phyloP scores from a whole-genome alignment of 2,797 vertebrate species.

The Glyptemys insculpta region DNA sequence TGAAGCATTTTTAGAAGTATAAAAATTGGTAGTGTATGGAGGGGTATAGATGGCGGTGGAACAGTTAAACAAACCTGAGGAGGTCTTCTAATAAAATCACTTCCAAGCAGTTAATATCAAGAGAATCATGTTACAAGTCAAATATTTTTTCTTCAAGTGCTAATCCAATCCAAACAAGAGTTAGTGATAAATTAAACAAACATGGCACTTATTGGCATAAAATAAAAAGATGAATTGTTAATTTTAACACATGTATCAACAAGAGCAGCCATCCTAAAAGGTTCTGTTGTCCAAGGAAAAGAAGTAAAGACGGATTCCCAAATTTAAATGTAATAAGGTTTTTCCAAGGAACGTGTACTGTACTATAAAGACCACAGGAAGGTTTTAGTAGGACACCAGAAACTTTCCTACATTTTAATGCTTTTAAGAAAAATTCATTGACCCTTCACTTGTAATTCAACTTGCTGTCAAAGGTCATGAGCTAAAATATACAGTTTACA shows the following conservation, averaged over 20 bases:
- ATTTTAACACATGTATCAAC: slow-evolving; percentile 49
- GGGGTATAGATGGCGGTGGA: neutral
- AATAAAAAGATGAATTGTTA: slow-evolving; percentile 62
- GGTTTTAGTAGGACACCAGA: neutral
- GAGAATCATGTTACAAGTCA: slow-evolving; percentile 66
- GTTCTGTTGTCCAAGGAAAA: slow-evolving; percentile 33
- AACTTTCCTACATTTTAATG: slow-evolving; percentile 37
- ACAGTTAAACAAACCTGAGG: neutral
- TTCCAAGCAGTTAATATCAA: slow-evolving; percentile 7
- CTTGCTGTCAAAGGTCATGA: slow-evolving; percentile 74
- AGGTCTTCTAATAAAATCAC: neutral
- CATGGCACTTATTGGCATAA: slow-evolving; percentile 67
- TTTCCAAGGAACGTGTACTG: slow-evolving; percentile 51
- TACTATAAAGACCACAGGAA: slow-evolving; percentile 41
- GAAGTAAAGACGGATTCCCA: slow-evolving; percentile 16
- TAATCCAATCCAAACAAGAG: slow-evolving; percentile 73
- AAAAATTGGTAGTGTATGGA: neutral
- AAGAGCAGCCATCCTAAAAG: neutral
- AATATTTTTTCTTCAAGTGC: slow-evolving; percentile 68
- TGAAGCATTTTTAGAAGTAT: neutral
- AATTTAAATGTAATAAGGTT: slow-evolving; percentile 40
- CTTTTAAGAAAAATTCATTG: slow-evolving; percentile 47
- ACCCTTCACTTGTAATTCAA: slow-evolving; percentile 68
- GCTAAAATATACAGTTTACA: slow-evolving; percentile 77
- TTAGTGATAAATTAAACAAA: slow-evolving; percentile 73